A percentile compares a stretch with the other conserved stretches of the same genome.
These are phyloP conservation scores for Tromatobia lineatoria DNA, from an alignment of 2,888 invertebrate species.

Conservation along the genomic window DNA sequence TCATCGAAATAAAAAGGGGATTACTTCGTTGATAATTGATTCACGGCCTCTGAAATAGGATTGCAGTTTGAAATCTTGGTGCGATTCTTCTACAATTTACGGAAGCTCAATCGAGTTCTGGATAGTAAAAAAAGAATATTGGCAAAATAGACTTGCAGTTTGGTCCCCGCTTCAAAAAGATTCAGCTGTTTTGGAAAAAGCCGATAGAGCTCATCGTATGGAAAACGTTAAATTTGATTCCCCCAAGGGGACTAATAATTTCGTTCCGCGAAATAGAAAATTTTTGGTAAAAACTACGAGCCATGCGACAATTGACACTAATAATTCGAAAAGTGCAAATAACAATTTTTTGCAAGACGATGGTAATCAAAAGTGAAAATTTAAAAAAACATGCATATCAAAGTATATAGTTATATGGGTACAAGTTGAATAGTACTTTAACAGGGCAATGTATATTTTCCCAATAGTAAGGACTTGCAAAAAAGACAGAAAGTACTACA, in stretches of 20 bases:
- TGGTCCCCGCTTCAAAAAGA: conserved; percentile 53
- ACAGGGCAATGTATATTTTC: background rate
- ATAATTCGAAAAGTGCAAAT: conserved; percentile 2
- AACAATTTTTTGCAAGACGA: background rate
- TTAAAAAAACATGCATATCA: background rate
- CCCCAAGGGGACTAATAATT: conserved; percentile 1
- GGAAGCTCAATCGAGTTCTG: conserved; percentile 65
- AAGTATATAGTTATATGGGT: background rate
- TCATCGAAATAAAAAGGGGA: too few relatives aligned
- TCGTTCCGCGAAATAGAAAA: background rate
- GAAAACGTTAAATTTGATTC: conserved; percentile 14
- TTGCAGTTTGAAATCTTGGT: conserved; percentile 29
- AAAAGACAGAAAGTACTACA: background rate
- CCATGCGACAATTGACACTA: background rate
- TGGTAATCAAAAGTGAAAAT: background rate
- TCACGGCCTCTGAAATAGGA: conserved; percentile 14
- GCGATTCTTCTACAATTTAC: conserved; percentile 46
- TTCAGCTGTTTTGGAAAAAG: conserved; percentile 22
- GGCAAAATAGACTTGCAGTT: conserved; percentile 56
- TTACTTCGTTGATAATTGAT: too few relatives aligned
- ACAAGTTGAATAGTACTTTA: background rate
- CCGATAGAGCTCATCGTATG: background rate
- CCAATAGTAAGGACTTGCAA: background rate
- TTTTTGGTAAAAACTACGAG: conserved; percentile 3
- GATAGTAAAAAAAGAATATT: conserved; percentile 57